Conservation (phyloP, 1,140 invertebrate genomes). For the Penaeus chinensis region DNA sequence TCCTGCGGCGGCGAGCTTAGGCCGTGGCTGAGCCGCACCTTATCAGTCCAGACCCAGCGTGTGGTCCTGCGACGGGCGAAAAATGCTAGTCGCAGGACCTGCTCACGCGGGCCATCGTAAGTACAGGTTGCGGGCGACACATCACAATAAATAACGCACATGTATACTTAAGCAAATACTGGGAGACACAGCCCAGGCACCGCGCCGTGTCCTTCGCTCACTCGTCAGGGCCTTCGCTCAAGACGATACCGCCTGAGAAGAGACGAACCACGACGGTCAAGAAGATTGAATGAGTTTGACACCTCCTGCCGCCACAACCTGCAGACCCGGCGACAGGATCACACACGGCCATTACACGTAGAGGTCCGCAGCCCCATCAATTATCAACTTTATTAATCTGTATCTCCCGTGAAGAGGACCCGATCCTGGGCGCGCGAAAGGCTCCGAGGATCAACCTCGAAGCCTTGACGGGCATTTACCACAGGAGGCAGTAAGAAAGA, state of each 20-base stretch:
- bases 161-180: constrained; percentile 59
- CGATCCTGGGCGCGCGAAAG: not conserved
- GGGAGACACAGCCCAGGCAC: constrained; percentile 38
- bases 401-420: too few relatives aligned
- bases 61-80: constrained; percentile 27
- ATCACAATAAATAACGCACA: constrained; percentile 58
- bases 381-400: constrained; percentile 28
- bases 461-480: not conserved
- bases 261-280: constrained; percentile 43
- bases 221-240: constrained; percentile 34
- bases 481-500: not conserved
- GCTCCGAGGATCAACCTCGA: not conserved
- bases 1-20: not conserved
- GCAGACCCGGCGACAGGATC: constrained; percentile 45
- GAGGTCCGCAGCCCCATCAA: constrained; percentile 40
- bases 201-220: constrained; percentile 38
- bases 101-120: constrained; percentile 39
- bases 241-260: not conserved
- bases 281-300: constrained; percentile 51
- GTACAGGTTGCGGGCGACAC: constrained; percentile 55
- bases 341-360: constrained; percentile 51
- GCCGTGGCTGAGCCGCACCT: not conserved
- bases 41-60: not conserved
- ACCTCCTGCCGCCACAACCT: constrained; percentile 46
- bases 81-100: constrained; percentile 36